phyloP scores from a whole-genome alignment of 2,113 vertebrate genomes.

The Chloropsis cyanopogon region DNA sequence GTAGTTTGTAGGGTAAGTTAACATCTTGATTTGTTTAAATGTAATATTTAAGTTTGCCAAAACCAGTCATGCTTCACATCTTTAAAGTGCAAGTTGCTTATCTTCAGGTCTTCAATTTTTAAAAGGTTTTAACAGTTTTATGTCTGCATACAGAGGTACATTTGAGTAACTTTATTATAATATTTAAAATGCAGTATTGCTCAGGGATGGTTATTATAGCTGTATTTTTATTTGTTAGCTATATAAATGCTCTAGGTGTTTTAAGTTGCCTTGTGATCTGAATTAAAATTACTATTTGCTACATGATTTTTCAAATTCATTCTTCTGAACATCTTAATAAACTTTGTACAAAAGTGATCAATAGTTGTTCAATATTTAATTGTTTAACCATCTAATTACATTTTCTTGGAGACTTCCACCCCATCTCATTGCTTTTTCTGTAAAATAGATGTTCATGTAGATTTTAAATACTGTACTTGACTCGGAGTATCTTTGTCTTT shows the following conservation, averaged over 20 bases:
- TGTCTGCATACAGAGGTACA: not conserved
- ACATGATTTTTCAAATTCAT: not conserved
- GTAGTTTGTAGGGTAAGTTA: not conserved
- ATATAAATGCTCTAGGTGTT: not conserved
- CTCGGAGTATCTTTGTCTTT: not conserved
- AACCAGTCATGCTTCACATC: not conserved
- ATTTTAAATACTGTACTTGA: not conserved
- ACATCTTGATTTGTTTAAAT: not conserved
- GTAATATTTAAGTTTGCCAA: not conserved
- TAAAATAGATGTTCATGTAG: not conserved
- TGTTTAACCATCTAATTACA: not conserved
- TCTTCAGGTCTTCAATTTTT: not conserved
- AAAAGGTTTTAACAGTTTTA: not conserved
- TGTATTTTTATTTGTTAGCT: conserved; percentile 7
- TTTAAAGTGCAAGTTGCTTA: not conserved
- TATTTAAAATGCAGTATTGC: not conserved
- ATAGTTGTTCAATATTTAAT: not conserved
- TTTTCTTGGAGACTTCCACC: not conserved
- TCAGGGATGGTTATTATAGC: conserved; percentile 39
- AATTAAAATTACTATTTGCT: conserved; percentile 2
- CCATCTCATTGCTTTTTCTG: not conserved
- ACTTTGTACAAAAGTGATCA: conserved; percentile 16
- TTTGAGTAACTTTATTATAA: not conserved
- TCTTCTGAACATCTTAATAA: conserved; percentile 38
- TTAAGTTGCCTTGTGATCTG: conserved; percentile 7